Evolutionary conservation across 2,888 invertebrate genomes (phyloP).

Genomic region (Hirtodrosophila confusa): DNA sequence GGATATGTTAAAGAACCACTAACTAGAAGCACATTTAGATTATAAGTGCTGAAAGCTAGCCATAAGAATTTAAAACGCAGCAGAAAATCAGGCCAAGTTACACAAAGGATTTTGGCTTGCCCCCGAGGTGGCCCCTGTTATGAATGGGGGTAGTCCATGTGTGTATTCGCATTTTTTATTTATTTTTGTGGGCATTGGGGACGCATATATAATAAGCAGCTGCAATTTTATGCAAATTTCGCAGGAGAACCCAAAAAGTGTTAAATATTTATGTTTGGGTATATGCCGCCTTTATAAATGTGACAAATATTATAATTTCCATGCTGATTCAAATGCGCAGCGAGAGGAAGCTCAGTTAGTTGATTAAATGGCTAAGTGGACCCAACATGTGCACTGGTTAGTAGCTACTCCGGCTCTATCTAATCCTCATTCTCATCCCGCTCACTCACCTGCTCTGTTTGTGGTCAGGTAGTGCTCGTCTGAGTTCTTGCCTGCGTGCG

Average conservation of each 20-base stretch:
- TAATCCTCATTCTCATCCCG: too few species aligned
- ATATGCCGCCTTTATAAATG: conserved; percentile 28
- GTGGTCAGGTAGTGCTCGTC: conserved; percentile 38
- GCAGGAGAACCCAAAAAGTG: conserved; percentile 23
- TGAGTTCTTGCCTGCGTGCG: conserved; percentile 53
- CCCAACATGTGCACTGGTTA: conserved; percentile 16
- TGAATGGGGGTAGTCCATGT: conserved; percentile 8
- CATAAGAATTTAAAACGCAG: conserved; percentile 9
- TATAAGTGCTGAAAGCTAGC: too few species aligned
- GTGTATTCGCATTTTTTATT: conserved; percentile 10
- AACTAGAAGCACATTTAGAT: too few species aligned
- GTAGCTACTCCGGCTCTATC: conserved; percentile 4
- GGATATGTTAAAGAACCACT: too few species aligned
- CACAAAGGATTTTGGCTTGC: conserved; percentile 24
- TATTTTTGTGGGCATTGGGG: conserved; percentile 20
- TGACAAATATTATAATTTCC: conserved; percentile 49
- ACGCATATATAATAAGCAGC: conserved; percentile 50
- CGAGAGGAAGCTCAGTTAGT: conserved; percentile 24
- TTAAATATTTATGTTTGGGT: conserved; percentile 45
- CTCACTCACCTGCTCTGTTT: conserved; percentile 9
- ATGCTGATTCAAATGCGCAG: conserved; percentile 32
- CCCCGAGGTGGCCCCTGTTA: conserved; percentile 4
- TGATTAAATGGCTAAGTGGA: conserved; percentile 55
- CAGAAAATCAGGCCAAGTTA: conserved; percentile 50
- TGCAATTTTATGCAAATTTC: conserved; percentile 49